phyloP scores from a whole-genome alignment of 2,797 vertebrate species.

The Arrhamphus sclerolepis region DNA sequence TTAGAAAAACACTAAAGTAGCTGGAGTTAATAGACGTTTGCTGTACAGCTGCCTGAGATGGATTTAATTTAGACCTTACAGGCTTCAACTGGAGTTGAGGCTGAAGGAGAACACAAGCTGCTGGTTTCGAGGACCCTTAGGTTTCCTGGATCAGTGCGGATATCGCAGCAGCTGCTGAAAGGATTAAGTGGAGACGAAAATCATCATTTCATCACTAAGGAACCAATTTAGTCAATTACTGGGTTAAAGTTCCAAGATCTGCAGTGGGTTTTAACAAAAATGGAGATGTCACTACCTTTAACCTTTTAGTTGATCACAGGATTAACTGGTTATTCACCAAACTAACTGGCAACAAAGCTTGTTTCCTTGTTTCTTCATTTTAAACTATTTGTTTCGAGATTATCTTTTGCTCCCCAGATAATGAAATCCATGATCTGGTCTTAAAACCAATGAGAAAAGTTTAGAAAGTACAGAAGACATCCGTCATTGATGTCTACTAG shows the following conservation, averaged over 20 bases:
- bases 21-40: not conserved
- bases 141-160: not conserved
- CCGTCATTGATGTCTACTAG: not conserved
- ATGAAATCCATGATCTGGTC: not conserved
- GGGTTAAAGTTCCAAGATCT: not conserved
- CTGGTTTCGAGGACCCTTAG: not conserved
- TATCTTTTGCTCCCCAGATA: too few species aligned
- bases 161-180: constrained; percentile 6
- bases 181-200: not conserved
- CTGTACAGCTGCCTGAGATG: not conserved
- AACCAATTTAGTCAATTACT: constrained; percentile 3
- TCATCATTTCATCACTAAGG: constrained; percentile 8
- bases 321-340: constrained; percentile 1
- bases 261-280: not conserved
- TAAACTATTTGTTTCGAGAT: too few species aligned
- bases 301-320: not conserved
- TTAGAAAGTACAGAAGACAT: not conserved
- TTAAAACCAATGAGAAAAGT: too few species aligned
- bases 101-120: constrained; percentile 1
- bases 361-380: too few species aligned
- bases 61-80: not conserved
- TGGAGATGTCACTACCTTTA: not conserved
- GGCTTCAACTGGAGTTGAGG: constrained; percentile 3
- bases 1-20: not conserved
- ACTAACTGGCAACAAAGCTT: constrained; percentile 4